Evolutionary conservation across 30 jellyfish, hydroid and myxozoan genomes (phyloP), one percentile per base, ranked within the genome.

Genomic region (Aurelia sp.): DNA sequence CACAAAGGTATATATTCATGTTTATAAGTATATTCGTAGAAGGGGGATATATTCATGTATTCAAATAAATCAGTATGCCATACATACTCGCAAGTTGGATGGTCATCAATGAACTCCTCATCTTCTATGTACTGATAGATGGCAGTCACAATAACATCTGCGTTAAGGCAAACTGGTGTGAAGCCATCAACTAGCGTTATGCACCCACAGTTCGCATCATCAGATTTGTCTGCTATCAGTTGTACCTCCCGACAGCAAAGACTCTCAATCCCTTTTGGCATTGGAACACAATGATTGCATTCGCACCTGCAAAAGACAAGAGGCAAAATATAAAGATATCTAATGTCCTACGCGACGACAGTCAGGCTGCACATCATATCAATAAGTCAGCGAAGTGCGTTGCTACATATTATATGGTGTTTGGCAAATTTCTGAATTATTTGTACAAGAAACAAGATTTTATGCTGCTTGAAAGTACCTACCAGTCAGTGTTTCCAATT

Each of bases 121-220:
- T 78, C 88, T 62, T 61, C 88, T 18, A 78, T 78, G 35, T 78
- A 78, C 70, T 78, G 88, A 38, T 78, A 78, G 80, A 61, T 78
- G 68, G 88, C 78, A 7, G 69, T 59, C 47, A 52, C 63, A 61
- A 78, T 35, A 1, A 78, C 76, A 48, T 78, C 55, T 21, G 24
- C 41, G 67, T 78, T 38, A 18, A 78, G 88, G 63, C 88, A 59
- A 62, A 78, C 88, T 61, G 88, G 31, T 7, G 60, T 33, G 64
- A 78, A 78, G 51, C 88, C 88, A 60, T 47, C 63, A 7, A 58
- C 57, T 65, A 61, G 67, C 33, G 88, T 78, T 31, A 78, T 59
- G 88, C 88, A 78, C 63, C 18, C 67, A 38, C 66, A 72, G n/a
- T n/a, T n/a, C n/a, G n/a, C n/a, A n/a, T n/a, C n/a, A n/a, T n/a